These are phyloP conservation scores for Chinchilla lanigera DNA, from an alignment of 2,113 vertebrate species.

Conservation along the genomic window DNA sequence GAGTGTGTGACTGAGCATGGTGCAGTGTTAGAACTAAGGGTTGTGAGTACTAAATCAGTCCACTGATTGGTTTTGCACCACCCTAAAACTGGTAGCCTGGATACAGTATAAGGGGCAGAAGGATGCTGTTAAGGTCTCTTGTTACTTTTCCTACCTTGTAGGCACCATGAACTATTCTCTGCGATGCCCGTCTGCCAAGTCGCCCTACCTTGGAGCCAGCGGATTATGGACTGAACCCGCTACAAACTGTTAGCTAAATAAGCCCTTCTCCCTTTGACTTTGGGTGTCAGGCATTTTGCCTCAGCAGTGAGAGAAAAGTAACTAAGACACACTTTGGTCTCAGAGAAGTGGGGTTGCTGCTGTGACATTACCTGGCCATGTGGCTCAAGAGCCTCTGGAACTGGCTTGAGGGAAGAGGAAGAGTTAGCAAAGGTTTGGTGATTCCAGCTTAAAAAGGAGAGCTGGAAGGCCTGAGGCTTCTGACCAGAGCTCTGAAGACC, in stretches of 20 bases:
- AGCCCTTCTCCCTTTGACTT: background rate
- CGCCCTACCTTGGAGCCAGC: background rate
- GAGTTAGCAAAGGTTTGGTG: background rate
- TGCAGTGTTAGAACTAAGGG: background rate
- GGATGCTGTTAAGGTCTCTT: background rate
- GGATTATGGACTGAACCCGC: background rate
- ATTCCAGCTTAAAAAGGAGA: background rate
- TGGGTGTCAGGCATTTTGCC: background rate
- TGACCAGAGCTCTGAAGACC: background rate
- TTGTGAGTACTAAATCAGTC: background rate
- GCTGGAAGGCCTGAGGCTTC: background rate
- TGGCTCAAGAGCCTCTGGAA: background rate
- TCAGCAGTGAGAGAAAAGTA: background rate
- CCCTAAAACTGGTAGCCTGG: background rate
- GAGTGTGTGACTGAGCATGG: background rate
- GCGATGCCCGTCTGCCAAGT: background rate
- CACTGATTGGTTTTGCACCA: background rate
- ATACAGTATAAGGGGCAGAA: background rate
- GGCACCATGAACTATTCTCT: too few relatives aligned
- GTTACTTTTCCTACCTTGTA: background rate
- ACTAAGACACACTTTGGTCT: background rate
- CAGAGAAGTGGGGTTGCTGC: background rate
- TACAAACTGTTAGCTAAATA: background rate
- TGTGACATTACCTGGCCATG: background rate
- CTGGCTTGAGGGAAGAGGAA: background rate